These are phyloP conservation scores for Vidua chalybeata DNA, from an alignment of 2,113 vertebrate species.

Conservation along the genomic window DNA sequence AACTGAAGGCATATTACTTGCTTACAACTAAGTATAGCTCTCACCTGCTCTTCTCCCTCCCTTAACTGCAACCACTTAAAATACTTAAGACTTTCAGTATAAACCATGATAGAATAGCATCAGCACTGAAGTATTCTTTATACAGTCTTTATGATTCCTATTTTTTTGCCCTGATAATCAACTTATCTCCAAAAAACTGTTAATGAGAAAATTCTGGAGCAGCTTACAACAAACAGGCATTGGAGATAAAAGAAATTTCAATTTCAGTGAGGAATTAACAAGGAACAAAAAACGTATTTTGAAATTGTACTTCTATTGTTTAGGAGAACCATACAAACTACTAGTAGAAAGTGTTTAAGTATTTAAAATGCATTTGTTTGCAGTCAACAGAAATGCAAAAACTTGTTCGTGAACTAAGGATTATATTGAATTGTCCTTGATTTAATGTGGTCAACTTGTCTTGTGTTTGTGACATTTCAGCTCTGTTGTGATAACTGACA, in stretches of 20 bases:
- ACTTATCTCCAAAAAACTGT: neutral
- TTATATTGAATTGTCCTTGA: constrained; percentile 19
- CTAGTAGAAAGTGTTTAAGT: neutral
- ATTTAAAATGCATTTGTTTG: neutral
- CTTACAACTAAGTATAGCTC: neutral
- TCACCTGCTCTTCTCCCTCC: neutral
- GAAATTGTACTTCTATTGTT: constrained; percentile 15
- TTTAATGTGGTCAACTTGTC: constrained; percentile 17
- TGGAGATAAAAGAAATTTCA: neutral
- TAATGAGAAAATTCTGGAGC: neutral
- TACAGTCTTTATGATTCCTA: neutral
- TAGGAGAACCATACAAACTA: neutral
- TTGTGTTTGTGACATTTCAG: constrained; percentile 47
- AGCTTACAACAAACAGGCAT: neutral
- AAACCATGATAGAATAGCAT: neutral
- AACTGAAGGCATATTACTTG: neutral
- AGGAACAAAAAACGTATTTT: neutral
- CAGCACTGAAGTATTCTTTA: neutral
- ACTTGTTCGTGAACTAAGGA: neutral
- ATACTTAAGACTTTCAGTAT: neutral
- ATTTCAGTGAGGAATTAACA: neutral
- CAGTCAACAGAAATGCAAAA: neutral
- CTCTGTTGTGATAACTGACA: constrained; percentile 40
- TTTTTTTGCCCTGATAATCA: neutral
- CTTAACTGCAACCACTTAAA: neutral